Conservation (phyloP, 2,797 vertebrate genomes). For the Mormyrus proboscirostris region DNA sequence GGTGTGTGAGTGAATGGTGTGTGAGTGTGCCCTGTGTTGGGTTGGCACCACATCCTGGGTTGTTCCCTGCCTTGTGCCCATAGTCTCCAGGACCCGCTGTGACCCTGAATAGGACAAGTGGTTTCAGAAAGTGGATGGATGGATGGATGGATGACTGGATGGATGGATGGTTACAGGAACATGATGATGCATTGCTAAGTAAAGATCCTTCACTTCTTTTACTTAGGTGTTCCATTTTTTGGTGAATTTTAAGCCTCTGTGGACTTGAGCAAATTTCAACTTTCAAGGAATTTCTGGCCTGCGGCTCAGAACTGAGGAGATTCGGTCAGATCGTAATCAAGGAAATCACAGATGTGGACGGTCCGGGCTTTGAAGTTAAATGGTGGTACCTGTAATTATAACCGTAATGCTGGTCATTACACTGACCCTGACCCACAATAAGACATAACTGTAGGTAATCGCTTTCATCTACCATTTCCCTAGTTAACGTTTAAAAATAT, state of each 20-base stretch:
- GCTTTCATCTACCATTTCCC: background rate
- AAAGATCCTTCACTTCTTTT: background rate
- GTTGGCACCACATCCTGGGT: background rate
- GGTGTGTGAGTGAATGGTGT: background rate
- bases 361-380: background rate
- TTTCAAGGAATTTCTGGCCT: background rate
- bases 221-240: background rate
- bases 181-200: background rate
- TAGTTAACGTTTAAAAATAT: slow-evolving; percentile 8
- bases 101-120: background rate
- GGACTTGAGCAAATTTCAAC: background rate
- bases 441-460: background rate
- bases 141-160: no score
- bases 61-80: background rate
- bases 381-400: background rate
- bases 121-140: background rate
- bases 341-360: background rate
- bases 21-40: background rate
- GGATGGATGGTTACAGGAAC: background rate
- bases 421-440: background rate
- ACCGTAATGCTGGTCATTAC: slow-evolving; percentile 1
- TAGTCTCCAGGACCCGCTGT: background rate
- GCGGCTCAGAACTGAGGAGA: background rate
- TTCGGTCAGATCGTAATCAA: background rate
- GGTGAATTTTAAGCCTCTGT: background rate